Conservation (phyloP, 2,888 invertebrate genomes). For the Pristionchus maxplancki region DNA sequence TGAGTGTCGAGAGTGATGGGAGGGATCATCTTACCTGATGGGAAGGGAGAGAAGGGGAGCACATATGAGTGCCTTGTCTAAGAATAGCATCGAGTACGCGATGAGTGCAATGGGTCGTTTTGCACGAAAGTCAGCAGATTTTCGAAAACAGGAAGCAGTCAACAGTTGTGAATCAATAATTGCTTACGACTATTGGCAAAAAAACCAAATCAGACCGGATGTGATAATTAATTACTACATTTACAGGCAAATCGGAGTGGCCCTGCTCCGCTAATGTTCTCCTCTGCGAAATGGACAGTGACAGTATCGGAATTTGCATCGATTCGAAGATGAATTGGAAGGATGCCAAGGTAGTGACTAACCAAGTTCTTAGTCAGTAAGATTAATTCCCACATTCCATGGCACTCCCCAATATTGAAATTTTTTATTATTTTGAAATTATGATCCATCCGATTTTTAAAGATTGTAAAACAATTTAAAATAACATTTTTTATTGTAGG, state of each 20-base stretch:
- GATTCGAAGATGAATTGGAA: constrained; percentile 64
- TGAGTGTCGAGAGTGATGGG: constrained; percentile 46
- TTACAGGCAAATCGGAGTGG: constrained; percentile 62
- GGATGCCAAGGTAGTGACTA: constrained; percentile 48
- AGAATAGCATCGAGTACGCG: background rate
- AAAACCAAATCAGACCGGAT: no score
- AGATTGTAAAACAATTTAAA: no score
- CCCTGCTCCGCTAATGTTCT: constrained; percentile 66
- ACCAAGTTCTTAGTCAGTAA: no score
- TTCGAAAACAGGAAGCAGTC: background rate
- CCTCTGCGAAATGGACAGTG: constrained; percentile 63
- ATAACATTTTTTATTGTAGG: no score
- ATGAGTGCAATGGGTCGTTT: constrained; percentile 1
- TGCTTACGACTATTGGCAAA: no score
- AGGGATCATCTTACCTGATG: constrained; percentile 40
- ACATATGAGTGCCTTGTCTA: background rate
- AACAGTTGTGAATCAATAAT: background rate
- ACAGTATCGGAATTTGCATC: constrained; percentile 66
- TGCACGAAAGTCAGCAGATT: background rate
- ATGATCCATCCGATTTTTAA: no score
- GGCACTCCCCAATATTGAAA: no score
- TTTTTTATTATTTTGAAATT: no score
- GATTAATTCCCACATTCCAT: no score
- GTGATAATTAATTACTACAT: background rate
- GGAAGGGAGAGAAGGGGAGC: background rate